Evolutionary conservation across 2,113 vertebrate genomes (phyloP).

Genomic region (Malurus cyaneus): DNA sequence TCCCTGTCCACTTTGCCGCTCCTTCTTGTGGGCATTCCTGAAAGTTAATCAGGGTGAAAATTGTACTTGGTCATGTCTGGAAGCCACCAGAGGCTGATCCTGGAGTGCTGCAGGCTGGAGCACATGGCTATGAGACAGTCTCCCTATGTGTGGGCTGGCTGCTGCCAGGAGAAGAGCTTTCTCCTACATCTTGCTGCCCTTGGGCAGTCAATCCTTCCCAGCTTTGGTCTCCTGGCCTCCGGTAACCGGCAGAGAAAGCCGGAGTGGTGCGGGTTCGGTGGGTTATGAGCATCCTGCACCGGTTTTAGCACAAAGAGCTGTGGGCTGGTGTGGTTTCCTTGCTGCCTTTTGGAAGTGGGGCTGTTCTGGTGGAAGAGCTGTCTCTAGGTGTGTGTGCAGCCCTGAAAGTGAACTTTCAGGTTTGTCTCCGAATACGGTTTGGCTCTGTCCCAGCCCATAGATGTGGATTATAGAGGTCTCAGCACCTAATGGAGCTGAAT

Average conservation of each 20-base stretch:
- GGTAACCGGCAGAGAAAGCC: not conserved
- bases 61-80: conserved; percentile 70
- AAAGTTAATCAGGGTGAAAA: conserved; percentile 80
- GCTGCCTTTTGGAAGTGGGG: not conserved
- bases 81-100: conserved; percentile 65
- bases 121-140: conserved; percentile 31
- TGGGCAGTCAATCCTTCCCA: not conserved
- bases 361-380: conserved; percentile 7
- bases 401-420: conserved; percentile 67
- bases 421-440: conserved; percentile 35
- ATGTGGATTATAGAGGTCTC: conserved; percentile 54
- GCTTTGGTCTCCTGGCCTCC: not conserved
- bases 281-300: not conserved
- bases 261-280: rapidly evolving
- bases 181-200: not conserved
- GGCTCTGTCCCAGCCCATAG: conserved; percentile 3
- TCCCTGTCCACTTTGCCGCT: conserved; percentile 7
- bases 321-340: not conserved
- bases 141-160: conserved; percentile 32
- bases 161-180: conserved; percentile 40
- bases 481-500: conserved; percentile 66
- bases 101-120: conserved; percentile 52
- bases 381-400: conserved; percentile 39
- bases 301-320: not conserved
- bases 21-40: conserved; percentile 69